A percentile compares a stretch with the other conserved stretches of the same genome.
Evolutionary conservation across 2,113 vertebrate species (phyloP).

Genomic region (Uria aalge): DNA sequence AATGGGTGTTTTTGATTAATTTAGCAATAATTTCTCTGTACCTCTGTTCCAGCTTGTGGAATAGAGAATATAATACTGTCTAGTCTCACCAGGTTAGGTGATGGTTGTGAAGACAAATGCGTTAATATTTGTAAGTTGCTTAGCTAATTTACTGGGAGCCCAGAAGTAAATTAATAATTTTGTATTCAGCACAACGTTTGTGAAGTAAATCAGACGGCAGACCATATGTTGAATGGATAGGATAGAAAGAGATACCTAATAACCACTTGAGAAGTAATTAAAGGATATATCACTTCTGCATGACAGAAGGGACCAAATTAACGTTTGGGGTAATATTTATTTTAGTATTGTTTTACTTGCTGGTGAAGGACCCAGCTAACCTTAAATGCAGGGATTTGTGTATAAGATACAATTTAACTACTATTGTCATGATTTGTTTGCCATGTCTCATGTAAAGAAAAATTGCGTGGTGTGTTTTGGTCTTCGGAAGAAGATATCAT

Average conservation of each 20-base stretch:
- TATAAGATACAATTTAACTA: neutral
- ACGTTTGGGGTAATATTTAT: neutral
- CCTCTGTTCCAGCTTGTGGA: neutral
- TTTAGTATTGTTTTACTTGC: neutral
- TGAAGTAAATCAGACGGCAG: neutral
- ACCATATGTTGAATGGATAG: neutral
- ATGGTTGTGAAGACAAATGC: neutral
- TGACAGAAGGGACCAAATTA: neutral
- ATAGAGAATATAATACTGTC: neutral
- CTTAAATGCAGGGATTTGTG: neutral
- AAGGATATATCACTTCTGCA: neutral
- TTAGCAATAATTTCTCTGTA: conserved; percentile 29
- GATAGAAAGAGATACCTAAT: neutral
- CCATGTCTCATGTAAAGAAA: neutral
- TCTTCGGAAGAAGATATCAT: neutral
- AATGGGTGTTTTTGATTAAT: conserved; percentile 36
- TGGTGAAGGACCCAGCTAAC: neutral
- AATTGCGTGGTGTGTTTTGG: neutral
- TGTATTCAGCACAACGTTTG: neutral
- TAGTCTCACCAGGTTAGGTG: neutral
- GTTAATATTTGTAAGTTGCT: conserved; percentile 5
- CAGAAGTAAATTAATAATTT: neutral
- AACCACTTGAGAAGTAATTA: neutral
- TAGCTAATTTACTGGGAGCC: neutral
- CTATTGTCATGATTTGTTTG: neutral